Evolutionary conservation across 35 echinoderm and acorn worm genomes (phyloP).

Genomic region (Holothuria glaberrima): DNA sequence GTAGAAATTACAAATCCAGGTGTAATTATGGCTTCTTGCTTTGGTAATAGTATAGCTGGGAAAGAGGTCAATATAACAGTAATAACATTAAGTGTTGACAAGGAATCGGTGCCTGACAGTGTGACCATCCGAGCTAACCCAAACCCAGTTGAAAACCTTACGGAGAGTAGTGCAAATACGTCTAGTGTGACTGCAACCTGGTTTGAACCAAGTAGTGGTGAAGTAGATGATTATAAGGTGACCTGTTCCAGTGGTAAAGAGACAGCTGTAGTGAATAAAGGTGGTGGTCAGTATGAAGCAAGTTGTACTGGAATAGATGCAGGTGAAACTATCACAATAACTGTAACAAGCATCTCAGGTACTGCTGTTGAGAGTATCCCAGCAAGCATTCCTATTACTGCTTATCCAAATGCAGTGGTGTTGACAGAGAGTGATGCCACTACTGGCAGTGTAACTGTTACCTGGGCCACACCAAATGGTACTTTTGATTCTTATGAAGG

Average conservation of each 20-base stretch:
- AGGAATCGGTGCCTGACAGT: not conserved
- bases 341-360: not conserved
- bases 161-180: not conserved
- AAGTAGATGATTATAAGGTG: no score
- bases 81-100: not conserved
- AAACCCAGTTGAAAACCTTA: slow-evolving; percentile 4
- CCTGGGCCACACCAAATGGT: not conserved
- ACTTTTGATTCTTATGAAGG: not conserved
- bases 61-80: not conserved
- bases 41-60: not conserved
- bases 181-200: no score
- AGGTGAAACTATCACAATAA: not conserved
- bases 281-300: not conserved
- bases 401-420: not conserved
- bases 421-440: not conserved
- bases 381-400: not conserved
- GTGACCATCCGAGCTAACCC: not conserved
- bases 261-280: not conserved
- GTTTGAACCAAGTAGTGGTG: no score
- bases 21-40: not conserved
- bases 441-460: not conserved
- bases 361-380: no score
- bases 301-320: not conserved
- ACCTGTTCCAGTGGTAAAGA: not conserved
- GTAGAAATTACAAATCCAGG: not conserved